A percentile compares a stretch with the other conserved stretches of the same genome.
phyloP scores from a whole-genome alignment of 2,888 invertebrate species.

The Xestobium rufovillosum region DNA sequence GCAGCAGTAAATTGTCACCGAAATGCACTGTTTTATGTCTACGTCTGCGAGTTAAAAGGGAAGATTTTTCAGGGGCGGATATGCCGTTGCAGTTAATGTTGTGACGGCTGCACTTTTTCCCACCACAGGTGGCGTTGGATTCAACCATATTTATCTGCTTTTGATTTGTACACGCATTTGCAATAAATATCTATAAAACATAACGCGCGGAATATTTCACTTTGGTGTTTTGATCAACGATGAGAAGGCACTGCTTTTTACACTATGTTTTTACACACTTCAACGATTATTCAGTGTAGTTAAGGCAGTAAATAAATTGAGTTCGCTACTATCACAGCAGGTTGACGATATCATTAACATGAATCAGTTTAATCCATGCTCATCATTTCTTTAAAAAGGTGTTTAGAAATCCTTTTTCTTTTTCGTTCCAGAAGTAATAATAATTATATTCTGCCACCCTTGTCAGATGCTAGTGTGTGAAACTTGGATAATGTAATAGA shows the following conservation, averaged over 20 bases:
- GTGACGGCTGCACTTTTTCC: constrained; percentile 36
- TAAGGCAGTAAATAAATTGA: constrained; percentile 36
- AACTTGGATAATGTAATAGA: no score
- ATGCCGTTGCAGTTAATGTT: constrained; percentile 35
- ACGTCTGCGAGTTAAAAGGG: constrained; percentile 55
- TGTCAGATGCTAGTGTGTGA: no score
- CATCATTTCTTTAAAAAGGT: no score
- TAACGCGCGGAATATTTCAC: neutral
- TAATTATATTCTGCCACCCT: no score
- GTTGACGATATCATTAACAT: constrained; percentile 34
- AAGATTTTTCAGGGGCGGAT: constrained; percentile 39
- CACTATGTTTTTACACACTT: constrained; percentile 23
- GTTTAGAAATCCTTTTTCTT: no score
- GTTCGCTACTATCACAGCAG: constrained; percentile 40
- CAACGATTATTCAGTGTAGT: constrained; percentile 20
- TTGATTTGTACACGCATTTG: constrained; percentile 15
- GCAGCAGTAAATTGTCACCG: constrained; percentile 66
- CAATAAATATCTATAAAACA: no score
- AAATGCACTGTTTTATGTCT: constrained; percentile 74
- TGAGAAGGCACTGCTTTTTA: constrained; percentile 35
- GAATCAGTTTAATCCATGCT: no score
- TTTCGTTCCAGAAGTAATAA: no score
- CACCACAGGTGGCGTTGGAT: constrained; percentile 37
- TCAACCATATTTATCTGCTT: constrained; percentile 44
- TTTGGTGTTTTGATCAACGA: constrained; percentile 16